Base-by-base conservation (phyloP, 2,797 vertebrate genomes). In the Ceryle rudis region DNA sequence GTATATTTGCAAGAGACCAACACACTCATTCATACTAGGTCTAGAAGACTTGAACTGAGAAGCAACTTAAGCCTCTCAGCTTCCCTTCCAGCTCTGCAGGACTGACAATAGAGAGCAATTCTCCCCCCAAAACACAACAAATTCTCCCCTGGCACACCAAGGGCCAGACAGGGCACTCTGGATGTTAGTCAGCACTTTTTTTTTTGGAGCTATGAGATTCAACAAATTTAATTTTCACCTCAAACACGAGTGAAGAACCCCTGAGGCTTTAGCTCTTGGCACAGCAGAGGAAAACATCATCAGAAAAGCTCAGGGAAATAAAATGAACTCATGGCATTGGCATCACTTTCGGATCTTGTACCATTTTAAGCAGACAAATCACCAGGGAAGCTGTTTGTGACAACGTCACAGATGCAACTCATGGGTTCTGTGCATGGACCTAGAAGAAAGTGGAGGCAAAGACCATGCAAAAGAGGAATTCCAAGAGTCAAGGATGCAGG, bases 161-260 rank as follows among this genome's bases (percentile, higher is more conserved):
- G 37, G 46, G 33, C n/a, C 52, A 64, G 81, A 28, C 22, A n/a
- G 44, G 61, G 31, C 52, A 81, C 60, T 69, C 14, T 17, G 58
- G 29, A 74, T 41, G n/a, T 58, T 65, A 78, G 35, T 61, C 54
- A 82, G 57, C 16, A 31, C 39, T 78, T 52, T 74, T 81, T 61
- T 83, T 66, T 66, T 72, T 46, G 25, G 35, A 96, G 46, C 20
- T 58, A 31, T 75, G 58, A 20, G 51, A 91, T 79, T 79, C 79
- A 85, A 87, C 15, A 37, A 81, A 92, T 74, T 69, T 55, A 55
- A 93, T 92, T 95, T 93, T 87, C 84, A 75, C 84, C 69, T 85
- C 46, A 95, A 92, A 75, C 28, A 66, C 22, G 9, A 78, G 17
- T 25, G 26, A 78, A 55, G 47, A 81, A 66, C 22, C 23, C 49